These are phyloP conservation scores for Aradophagus sp. DNA, from an alignment of 1,140 invertebrate genomes.

Conservation along the genomic window DNA sequence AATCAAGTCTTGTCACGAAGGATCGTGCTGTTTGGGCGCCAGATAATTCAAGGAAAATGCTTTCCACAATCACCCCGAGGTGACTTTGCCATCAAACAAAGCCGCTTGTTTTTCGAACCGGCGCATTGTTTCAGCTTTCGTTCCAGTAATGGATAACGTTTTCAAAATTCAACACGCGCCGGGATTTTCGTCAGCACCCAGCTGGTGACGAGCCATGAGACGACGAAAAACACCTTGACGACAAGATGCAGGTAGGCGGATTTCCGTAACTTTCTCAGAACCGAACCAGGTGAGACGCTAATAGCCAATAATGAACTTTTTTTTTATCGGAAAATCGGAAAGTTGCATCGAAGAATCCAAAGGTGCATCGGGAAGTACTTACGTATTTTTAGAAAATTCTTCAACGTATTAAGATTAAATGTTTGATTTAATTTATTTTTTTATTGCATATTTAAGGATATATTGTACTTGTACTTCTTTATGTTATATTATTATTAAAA, in stretches of 20 bases:
- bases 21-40: too few species aligned
- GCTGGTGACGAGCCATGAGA: slow-evolving; percentile 36
- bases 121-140: slow-evolving; percentile 33
- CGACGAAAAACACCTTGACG: slow-evolving; percentile 38
- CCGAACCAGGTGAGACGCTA: slow-evolving; percentile 35
- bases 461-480: too few species aligned
- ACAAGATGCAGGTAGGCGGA: slow-evolving; percentile 42
- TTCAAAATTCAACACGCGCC: slow-evolving; percentile 1
- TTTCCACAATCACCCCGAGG: not conserved
- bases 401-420: too few species aligned
- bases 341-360: not conserved
- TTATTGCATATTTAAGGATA: too few species aligned
- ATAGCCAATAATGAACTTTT: slow-evolving; percentile 14
- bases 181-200: slow-evolving; percentile 27
- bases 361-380: too few species aligned
- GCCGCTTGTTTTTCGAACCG: slow-evolving; percentile 9
- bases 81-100: not conserved
- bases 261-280: slow-evolving; percentile 39
- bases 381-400: too few species aligned
- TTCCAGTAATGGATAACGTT: not conserved
- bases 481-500: too few species aligned
- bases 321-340: slow-evolving; percentile 3
- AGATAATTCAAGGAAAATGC: too few species aligned
- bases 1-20: too few species aligned
- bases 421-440: too few species aligned